Base-by-base conservation (phyloP, 1,140 invertebrate genomes). In the Chlorops oryzae region DNA sequence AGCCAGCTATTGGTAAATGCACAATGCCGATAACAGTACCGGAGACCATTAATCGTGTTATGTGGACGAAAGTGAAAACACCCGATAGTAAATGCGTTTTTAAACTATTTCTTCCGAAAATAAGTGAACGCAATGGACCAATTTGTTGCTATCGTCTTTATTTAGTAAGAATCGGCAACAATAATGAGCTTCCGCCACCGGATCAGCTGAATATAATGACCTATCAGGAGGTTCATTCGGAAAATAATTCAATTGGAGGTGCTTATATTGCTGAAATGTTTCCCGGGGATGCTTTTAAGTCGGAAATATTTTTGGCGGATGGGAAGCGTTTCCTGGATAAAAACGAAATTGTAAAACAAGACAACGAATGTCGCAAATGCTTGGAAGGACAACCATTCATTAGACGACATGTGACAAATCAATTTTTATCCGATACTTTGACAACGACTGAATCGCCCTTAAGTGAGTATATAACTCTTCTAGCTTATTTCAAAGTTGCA, bases 111-210 rank as follows among this genome's bases (percentile, higher is more conserved):
- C 65, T 90, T 37, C 86, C 87, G 0, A 76, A 84, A 54, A 79
- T 92, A 13, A 84, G 85, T 0, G 88, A 92, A 63, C 74, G 89
- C 50, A 92, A 92, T 65, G 90, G 90, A 10, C 83, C 84, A 5
- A 90, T 93, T 56, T 92, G 89, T 70, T 92, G 89, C 58, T 88
- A 88, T 65, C 78, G 87, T 59, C 75, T 92, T 38, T 87, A 87
- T 73, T 73, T 92, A 58, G 81, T 92, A 2, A 81, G 83, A 52
- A 74, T 91, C 49, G 77, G 83, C 10, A 80, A 82, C 57, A 80
- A 77, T 40, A 77, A 77, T 15, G 81, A 85, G 55, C 67, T 91
- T 27, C 81, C 82, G 10, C 61, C 76, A 0, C 85, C 87, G 0
- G 78, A 82, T 44, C 79, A 86, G 49, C 73, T 90, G 1, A 72